These are phyloP conservation scores for Tringa solitaria DNA, from an alignment of 2,113 vertebrate species.

Conservation along the genomic window DNA sequence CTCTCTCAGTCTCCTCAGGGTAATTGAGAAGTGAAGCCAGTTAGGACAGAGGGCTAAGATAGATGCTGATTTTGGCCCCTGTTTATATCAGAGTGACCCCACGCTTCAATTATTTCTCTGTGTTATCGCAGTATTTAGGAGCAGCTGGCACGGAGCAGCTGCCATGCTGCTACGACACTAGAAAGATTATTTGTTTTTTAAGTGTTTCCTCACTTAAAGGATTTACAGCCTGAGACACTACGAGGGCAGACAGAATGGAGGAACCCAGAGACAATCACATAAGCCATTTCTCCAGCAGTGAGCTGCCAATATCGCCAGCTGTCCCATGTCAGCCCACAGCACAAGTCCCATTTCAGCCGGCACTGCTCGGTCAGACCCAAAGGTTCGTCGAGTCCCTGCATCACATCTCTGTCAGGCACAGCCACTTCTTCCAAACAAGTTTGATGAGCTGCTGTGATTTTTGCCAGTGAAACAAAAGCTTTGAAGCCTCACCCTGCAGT, in stretches of 20 bases:
- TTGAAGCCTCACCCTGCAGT: neutral
- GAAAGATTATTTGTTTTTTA: neutral
- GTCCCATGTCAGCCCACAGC: neutral
- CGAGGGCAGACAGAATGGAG: neutral
- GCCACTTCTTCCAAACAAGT: neutral
- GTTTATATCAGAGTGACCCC: neutral
- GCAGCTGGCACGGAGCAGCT: slow-evolving; percentile 13
- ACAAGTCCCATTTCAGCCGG: neutral
- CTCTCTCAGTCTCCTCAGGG: neutral
- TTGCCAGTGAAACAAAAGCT: neutral
- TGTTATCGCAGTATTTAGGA: neutral
- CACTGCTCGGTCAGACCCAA: neutral
- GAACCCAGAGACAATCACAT: neutral
- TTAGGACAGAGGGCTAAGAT: neutral
- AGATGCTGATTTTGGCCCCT: neutral
- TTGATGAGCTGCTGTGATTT: neutral
- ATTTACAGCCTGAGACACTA: neutral
- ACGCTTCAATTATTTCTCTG: neutral
- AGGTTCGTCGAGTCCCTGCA: rapidly evolving
- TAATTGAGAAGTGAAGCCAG: neutral
- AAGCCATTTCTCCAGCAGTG: neutral
- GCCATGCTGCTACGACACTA: neutral
- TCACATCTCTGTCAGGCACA: neutral
- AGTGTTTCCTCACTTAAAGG: neutral
- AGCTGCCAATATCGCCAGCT: neutral